These are phyloP conservation scores for Sitophilus oryzae DNA, from an alignment of 1,140 invertebrate genomes.

Conservation along the genomic window DNA sequence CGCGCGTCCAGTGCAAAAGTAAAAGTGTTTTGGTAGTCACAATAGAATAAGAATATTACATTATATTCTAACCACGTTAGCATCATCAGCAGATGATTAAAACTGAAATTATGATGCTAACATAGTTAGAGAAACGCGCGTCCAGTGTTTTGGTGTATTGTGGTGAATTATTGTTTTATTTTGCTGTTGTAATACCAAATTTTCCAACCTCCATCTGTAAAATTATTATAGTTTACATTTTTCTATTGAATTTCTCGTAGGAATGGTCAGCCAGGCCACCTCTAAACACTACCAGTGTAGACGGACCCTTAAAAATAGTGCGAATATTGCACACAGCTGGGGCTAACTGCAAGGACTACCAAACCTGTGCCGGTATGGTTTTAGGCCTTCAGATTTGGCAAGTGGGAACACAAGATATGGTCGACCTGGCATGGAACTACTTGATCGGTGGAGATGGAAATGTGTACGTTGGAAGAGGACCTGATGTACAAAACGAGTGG, in stretches of 20 bases:
- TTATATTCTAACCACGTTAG: no score
- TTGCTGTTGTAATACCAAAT: no score
- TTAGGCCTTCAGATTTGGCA: slow-evolving; percentile 43
- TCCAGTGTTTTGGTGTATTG: no score
- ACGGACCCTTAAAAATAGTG: slow-evolving; percentile 28
- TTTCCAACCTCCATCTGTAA: neutral
- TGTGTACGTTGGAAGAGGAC: slow-evolving; percentile 59
- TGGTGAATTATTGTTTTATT: no score
- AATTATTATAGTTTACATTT: neutral
- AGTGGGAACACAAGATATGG: slow-evolving; percentile 32
- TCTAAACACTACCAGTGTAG: neutral
- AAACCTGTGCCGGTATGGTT: slow-evolving; percentile 43
- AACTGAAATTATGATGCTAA: no score
- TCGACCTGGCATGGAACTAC: slow-evolving; percentile 58
- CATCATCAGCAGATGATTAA: no score
- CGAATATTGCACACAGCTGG: slow-evolving; percentile 46
- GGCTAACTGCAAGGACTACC: slow-evolving; percentile 34
- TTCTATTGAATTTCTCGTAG: neutral
- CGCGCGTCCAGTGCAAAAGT: no score
- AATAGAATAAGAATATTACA: no score
- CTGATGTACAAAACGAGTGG: slow-evolving; percentile 47
- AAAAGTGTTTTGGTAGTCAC: no score
- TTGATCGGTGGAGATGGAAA: slow-evolving; percentile 61
- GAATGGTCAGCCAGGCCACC: slow-evolving; percentile 21
- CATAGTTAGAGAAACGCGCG: no score